A percentile compares a stretch with the other conserved stretches of the same genome.
Conservation (phyloP, 1,140 invertebrate genomes). For the Eueides isabella region DNA sequence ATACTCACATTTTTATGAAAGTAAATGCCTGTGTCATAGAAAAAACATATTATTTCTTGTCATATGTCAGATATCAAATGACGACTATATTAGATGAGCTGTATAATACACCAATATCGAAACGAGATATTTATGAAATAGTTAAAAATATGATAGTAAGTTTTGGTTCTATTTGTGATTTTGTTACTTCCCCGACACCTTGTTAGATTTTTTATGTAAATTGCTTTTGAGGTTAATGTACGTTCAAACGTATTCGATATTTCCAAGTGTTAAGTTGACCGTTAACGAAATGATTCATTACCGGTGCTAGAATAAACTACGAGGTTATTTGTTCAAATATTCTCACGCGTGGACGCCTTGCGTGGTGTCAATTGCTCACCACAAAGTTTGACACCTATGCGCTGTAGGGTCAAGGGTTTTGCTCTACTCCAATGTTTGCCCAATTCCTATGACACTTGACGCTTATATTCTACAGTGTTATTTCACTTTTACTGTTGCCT, state of each 20-base stretch:
- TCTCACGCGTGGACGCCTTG: conserved; percentile 67
- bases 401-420: conserved; percentile 65
- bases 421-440: conserved; percentile 60
- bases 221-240: conserved; percentile 54
- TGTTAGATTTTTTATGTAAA: conserved; percentile 59
- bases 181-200: conserved; percentile 42
- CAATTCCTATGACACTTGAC: conserved; percentile 47
- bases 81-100: conserved; percentile 33
- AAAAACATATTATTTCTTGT: conserved; percentile 14
- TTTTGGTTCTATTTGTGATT: conserved; percentile 38
- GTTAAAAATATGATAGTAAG: conserved; percentile 43
- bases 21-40: not conserved
- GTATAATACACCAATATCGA: conserved; percentile 41
- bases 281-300: conserved; percentile 79
- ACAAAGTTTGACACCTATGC: conserved; percentile 70
- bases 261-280: conserved; percentile 67
- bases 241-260: conserved; percentile 58
- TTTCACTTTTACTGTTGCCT: conserved; percentile 39
- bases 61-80: conserved; percentile 37
- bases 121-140: conserved; percentile 40
- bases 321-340: conserved; percentile 75
- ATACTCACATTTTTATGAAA: not conserved
- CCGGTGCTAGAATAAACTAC: conserved; percentile 71
- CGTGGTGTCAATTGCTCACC: conserved; percentile 67
- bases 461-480: conserved; percentile 37